Evolutionary conservation across 2,888 invertebrate genomes (phyloP).

Genomic region (Notodonta ziczac): DNA sequence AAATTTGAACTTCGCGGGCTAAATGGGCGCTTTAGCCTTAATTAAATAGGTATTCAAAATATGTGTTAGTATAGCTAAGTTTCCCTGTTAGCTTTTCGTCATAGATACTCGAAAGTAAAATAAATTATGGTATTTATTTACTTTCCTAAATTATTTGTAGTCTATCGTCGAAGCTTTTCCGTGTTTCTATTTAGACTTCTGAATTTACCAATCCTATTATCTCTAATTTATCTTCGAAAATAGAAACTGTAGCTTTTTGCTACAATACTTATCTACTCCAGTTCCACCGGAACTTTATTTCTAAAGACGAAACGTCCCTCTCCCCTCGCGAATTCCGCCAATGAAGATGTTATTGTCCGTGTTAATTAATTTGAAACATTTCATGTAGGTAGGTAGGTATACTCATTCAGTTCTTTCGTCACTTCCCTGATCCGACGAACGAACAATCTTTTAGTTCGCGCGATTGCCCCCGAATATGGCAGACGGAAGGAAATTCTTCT

Average conservation of each 20-base stretch:
- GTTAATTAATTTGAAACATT: conserved; percentile 30
- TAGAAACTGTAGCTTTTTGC: not conserved
- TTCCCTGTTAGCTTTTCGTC: too few relatives aligned
- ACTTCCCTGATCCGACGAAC: conserved; percentile 27
- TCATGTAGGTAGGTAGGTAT: conserved; percentile 15
- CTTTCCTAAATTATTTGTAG: too few relatives aligned
- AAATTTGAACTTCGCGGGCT: too few relatives aligned
- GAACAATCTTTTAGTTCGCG: conserved; percentile 44
- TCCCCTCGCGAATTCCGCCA: not conserved
- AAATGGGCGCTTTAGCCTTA: too few relatives aligned
- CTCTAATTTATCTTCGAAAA: not conserved
- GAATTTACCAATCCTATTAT: too few relatives aligned
- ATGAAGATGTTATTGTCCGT: conserved; percentile 11
- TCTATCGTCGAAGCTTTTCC: too few relatives aligned
- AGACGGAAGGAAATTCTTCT: conserved; percentile 43
- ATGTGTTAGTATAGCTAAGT: too few relatives aligned
- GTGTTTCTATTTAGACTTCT: too few relatives aligned
- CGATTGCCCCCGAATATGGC: conserved; percentile 40
- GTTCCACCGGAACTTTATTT: not conserved
- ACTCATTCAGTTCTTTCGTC: conserved; percentile 22
- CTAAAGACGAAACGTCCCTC: not conserved
- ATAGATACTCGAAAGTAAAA: too few relatives aligned
- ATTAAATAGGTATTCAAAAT: too few relatives aligned
- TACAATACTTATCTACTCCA: not conserved
- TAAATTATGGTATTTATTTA: not conserved